A percentile compares a stretch with the other conserved stretches of the same genome.
Evolutionary conservation across 2,888 invertebrate genomes (phyloP).

Genomic region (Amphipyra tragopoginis): DNA sequence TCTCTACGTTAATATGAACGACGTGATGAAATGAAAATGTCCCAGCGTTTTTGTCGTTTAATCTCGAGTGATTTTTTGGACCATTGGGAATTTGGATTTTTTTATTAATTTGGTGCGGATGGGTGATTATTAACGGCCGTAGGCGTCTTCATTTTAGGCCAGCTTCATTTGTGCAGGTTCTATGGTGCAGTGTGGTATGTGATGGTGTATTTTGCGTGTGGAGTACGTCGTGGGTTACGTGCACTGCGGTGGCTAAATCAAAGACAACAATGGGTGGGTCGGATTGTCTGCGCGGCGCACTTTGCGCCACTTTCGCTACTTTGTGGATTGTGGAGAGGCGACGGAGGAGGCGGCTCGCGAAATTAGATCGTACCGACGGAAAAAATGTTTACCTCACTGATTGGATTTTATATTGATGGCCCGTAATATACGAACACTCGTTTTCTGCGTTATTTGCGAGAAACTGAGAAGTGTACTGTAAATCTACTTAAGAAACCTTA

Average conservation of each 20-base stretch:
- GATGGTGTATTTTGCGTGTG: conserved; percentile 44
- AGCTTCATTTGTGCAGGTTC: background rate
- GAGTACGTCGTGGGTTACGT: conserved; percentile 44
- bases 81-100: conserved; percentile 62
- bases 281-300: conserved; percentile 82
- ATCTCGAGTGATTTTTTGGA: conserved; percentile 69
- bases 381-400: conserved; percentile 59
- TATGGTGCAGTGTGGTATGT: conserved; percentile 11
- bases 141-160: conserved; percentile 18
- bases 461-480: conserved; percentile 20
- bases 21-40: conserved; percentile 83
- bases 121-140: conserved; percentile 36
- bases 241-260: conserved; percentile 77
- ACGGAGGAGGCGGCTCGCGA: conserved; percentile 70
- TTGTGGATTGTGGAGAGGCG: conserved; percentile 80
- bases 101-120: conserved; percentile 57
- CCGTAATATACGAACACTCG: conserved; percentile 22
- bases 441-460: conserved; percentile 11
- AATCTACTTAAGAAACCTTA: conserved; percentile 10
- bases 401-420: conserved; percentile 55
- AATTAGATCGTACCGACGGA: conserved; percentile 79
- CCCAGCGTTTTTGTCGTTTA: conserved; percentile 70
- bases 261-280: conserved; percentile 81
- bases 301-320: conserved; percentile 86
- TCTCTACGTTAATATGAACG: conserved; percentile 85